phyloP scores from a whole-genome alignment of 2,797 vertebrate species.

The Thalassophryne amazonica region DNA sequence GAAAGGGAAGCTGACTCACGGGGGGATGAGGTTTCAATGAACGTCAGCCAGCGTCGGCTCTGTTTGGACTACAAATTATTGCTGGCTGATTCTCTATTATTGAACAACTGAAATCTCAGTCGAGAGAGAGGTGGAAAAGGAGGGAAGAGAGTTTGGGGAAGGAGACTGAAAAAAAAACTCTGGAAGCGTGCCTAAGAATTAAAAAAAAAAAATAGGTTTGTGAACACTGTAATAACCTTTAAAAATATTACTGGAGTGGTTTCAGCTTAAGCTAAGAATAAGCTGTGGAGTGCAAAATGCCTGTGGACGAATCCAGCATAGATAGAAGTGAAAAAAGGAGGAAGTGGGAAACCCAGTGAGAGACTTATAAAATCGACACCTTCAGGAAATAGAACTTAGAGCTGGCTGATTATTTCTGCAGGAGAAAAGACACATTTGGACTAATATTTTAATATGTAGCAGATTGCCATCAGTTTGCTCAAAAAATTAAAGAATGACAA shows the following conservation, averaged over 20 bases:
- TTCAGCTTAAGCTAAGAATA: conserved; percentile 77
- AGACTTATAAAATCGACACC: conserved; percentile 69
- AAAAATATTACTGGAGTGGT: conserved; percentile 77
- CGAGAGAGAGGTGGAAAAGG: conserved; percentile 70
- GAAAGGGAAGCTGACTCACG: conserved; percentile 83
- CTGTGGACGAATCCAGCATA: conserved; percentile 43
- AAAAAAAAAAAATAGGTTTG: conserved; percentile 84
- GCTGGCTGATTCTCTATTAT: conserved; percentile 95
- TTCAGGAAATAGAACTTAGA: conserved; percentile 41
- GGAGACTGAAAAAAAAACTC: conserved; percentile 52
- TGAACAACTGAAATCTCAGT: conserved; percentile 93
- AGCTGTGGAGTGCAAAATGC: conserved; percentile 51
- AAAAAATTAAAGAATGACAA: conserved; percentile 3
- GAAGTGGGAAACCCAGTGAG: conserved; percentile 40
- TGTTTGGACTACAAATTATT: conserved; percentile 99
- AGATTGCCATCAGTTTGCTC: background rate
- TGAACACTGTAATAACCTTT: conserved; percentile 84
- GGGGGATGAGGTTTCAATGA: conserved; percentile 98
- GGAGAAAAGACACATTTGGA: too few species aligned
- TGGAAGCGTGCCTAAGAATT: conserved; percentile 74
- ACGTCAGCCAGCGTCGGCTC: conserved; percentile 93
- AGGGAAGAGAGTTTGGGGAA: conserved; percentile 19
- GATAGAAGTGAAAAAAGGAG: conserved; percentile 42
- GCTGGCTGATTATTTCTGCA: conserved; percentile 31
- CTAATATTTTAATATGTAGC: conserved; percentile 5